Conservation (phyloP, 2,797 vertebrate species). For the Bucorvus abyssinicus region DNA sequence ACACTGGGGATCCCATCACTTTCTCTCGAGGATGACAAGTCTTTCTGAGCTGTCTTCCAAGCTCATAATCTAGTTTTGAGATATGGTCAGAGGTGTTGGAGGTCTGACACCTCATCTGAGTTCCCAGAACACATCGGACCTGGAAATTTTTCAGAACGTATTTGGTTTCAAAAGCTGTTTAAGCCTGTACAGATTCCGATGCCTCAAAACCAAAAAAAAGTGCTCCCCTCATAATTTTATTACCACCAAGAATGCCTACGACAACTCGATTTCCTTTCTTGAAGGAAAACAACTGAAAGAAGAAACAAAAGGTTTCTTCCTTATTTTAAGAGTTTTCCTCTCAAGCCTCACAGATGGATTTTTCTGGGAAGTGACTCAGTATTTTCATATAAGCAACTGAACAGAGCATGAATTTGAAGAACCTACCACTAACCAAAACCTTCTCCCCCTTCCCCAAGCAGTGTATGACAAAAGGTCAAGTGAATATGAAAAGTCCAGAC, state of each 20-base stretch:
- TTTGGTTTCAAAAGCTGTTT: not conserved
- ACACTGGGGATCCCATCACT: rapidly evolving
- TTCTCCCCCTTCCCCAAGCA: not conserved
- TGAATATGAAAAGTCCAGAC: not conserved
- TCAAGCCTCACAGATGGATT: not conserved
- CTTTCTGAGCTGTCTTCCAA: not conserved
- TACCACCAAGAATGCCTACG: not conserved
- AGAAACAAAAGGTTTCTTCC: not conserved
- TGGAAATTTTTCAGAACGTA: not conserved
- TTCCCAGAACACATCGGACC: not conserved
- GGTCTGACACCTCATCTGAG: not conserved
- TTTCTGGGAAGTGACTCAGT: slow-evolving; percentile 17
- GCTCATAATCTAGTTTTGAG: not conserved
- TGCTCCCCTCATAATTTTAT: not conserved
- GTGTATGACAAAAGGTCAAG: not conserved
- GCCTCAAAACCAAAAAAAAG: not conserved
- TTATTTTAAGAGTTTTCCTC: not conserved
- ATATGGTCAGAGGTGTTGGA: not conserved
- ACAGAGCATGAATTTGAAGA: not conserved
- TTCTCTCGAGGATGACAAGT: not conserved
- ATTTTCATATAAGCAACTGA: not conserved
- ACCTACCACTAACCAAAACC: not conserved
- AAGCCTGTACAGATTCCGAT: not conserved
- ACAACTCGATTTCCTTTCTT: not conserved
- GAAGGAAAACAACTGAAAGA: not conserved